phyloP scores from a whole-genome alignment of 2,113 vertebrate genomes.

The Eonycteris spelaea region DNA sequence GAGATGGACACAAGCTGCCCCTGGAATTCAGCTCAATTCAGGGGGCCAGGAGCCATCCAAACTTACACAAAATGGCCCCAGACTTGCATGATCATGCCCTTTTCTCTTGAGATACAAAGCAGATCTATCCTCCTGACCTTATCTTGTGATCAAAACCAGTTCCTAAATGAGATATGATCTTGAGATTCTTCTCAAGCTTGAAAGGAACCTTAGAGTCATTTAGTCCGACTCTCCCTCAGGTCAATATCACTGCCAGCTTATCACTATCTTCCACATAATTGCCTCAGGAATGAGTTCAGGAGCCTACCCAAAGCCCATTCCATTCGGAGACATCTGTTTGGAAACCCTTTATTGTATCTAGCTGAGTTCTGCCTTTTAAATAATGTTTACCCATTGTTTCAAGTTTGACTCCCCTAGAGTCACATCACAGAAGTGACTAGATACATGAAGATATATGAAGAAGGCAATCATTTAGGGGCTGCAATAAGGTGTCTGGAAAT shows the following conservation, averaged over 20 bases:
- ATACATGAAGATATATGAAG: not conserved
- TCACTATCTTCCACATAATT: fast-evolving
- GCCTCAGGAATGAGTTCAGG: not conserved
- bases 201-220: not conserved
- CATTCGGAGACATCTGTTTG: not conserved
- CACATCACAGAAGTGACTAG: not conserved
- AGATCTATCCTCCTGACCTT: not conserved
- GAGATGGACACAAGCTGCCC: not conserved
- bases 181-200: not conserved
- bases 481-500: not conserved
- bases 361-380: not conserved
- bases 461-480: not conserved
- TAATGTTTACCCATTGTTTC: not conserved
- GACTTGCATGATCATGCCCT: fast-evolving
- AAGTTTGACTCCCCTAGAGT: not conserved
- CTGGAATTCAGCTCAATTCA: not conserved
- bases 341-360: not conserved
- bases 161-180: not conserved
- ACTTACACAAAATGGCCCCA: not conserved
- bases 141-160: too few species aligned
- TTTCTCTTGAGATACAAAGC: not conserved
- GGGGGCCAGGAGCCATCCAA: not conserved
- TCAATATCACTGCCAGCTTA: not conserved
- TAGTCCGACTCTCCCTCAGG: not conserved
- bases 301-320: not conserved